These are phyloP conservation scores for Vireo griseus DNA, from an alignment of 2,797 vertebrate species.

Conservation along the genomic window DNA sequence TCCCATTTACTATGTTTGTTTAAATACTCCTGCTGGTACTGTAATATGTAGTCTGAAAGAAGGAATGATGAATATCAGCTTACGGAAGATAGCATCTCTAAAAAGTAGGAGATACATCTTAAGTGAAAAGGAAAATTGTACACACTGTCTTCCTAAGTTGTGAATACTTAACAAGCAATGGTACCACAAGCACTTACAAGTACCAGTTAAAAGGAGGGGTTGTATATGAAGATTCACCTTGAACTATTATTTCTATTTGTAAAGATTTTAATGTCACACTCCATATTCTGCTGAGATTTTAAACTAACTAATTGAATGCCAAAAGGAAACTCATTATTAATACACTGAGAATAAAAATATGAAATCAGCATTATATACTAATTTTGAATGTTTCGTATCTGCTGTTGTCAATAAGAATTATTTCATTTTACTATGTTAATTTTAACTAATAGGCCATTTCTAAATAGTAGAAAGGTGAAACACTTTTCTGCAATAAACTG, in stretches of 20 bases:
- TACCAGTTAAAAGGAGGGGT: background rate
- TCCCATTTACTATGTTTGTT: background rate
- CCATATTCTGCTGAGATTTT: background rate
- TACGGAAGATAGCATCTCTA: background rate
- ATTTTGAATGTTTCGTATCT: background rate
- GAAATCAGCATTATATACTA: background rate
- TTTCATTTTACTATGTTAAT: background rate
- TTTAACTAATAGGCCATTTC: background rate
- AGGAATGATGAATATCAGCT: background rate
- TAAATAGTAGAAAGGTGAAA: background rate
- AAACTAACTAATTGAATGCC: background rate
- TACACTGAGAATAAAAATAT: background rate
- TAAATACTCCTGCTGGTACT: background rate
- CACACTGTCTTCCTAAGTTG: background rate
- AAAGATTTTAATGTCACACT: background rate
- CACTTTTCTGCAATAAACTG: background rate
- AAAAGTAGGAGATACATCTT: background rate
- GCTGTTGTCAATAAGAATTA: background rate
- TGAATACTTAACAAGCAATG: background rate
- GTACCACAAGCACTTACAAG: background rate
- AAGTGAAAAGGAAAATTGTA: background rate
- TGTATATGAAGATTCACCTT: background rate
- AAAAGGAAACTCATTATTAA: background rate
- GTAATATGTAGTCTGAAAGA: background rate
- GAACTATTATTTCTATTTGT: background rate